Conservation (phyloP, 2,888 invertebrate species). For the Temnothorax unifasciatus region DNA sequence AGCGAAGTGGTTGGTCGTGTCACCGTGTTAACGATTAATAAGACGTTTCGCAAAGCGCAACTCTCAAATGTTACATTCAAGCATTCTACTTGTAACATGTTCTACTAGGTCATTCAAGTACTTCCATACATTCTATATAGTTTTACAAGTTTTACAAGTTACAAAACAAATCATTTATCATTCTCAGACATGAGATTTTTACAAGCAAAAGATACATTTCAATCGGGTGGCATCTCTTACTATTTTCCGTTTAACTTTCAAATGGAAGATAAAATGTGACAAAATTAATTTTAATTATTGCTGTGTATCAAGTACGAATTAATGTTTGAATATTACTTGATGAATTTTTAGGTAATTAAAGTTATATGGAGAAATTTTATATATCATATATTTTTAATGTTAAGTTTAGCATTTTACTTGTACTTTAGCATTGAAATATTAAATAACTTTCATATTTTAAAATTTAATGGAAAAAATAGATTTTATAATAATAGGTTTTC, state of each 20-base stretch:
- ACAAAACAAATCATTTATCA: conserved; percentile 23
- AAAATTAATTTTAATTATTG: background rate
- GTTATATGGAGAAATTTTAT: background rate
- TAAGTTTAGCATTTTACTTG: background rate
- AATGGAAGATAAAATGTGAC: background rate
- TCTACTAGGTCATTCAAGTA: conserved; percentile 5
- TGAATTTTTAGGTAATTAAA: background rate
- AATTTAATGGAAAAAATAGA: background rate
- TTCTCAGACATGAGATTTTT: conserved; percentile 6
- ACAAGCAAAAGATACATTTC: background rate
- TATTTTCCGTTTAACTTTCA: background rate
- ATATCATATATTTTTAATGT: background rate
- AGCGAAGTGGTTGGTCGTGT: conserved; percentile 51
- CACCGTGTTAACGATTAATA: conserved; percentile 61
- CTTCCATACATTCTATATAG: background rate
- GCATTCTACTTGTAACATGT: conserved; percentile 22
- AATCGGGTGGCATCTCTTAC: background rate
- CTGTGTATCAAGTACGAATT: background rate
- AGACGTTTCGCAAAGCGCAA: conserved; percentile 26
- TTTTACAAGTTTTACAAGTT: conserved; percentile 14
- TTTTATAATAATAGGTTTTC: background rate
- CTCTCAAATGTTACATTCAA: conserved; percentile 43
- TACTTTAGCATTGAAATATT: background rate
- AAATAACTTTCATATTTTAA: background rate
- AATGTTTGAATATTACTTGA: background rate